These are phyloP conservation scores for Daubentonia madagascariensis DNA, from an alignment of 2,113 vertebrate species.

Conservation along the genomic window DNA sequence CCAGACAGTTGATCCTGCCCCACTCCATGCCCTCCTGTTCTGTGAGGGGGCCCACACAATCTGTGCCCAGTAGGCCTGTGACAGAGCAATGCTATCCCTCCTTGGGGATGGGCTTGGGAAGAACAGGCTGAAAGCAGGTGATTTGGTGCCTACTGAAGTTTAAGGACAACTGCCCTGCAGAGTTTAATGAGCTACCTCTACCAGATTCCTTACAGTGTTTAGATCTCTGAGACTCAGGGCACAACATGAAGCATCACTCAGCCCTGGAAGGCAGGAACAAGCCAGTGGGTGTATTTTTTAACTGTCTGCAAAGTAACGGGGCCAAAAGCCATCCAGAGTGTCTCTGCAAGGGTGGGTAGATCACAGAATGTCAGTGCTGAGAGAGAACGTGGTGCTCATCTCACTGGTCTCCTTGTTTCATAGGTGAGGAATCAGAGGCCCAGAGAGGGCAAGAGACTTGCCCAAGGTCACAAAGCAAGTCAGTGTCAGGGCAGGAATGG, in stretches of 20 bases:
- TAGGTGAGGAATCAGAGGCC: background rate
- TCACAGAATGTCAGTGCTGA: background rate
- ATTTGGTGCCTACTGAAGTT: background rate
- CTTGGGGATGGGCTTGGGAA: background rate
- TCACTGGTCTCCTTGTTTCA: background rate
- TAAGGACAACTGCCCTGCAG: background rate
- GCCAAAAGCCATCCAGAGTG: background rate
- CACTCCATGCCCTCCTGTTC: background rate
- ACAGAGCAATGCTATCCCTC: rapidly evolving
- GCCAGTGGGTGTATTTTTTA: background rate
- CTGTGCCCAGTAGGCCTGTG: background rate
- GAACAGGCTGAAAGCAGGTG: background rate
- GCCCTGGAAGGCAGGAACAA: background rate
- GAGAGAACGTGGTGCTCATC: background rate
- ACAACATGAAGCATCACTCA: background rate
- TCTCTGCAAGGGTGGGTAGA: background rate
- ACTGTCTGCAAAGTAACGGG: background rate
- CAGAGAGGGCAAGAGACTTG: background rate
- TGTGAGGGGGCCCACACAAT: background rate
- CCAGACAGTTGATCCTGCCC: background rate
- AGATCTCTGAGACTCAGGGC: background rate
- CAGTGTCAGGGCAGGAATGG: background rate
- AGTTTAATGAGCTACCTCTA: no score
- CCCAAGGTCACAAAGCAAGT: background rate
- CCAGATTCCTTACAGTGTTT: background rate